These are phyloP conservation scores for Drosophila infuscata DNA, from an alignment of 2,888 invertebrate genomes.

Conservation along the genomic window DNA sequence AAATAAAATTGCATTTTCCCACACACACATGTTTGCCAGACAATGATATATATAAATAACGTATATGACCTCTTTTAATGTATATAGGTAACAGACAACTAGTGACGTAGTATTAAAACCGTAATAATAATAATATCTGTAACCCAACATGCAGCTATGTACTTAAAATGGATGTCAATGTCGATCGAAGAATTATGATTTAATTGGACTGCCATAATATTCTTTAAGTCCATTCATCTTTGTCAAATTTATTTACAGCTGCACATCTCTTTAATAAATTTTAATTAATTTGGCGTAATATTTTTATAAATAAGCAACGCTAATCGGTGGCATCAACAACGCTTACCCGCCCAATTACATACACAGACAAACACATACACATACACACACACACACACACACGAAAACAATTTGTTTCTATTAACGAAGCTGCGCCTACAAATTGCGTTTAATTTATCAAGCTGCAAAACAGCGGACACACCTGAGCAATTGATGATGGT, in stretches of 20 bases:
- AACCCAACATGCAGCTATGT: neutral
- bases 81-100: neutral
- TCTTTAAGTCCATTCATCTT: neutral
- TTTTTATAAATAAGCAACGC: slow-evolving; percentile 76
- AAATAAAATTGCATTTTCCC: slow-evolving; percentile 54
- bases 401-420: slow-evolving; percentile 76
- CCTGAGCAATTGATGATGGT: slow-evolving; percentile 74
- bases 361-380: slow-evolving; percentile 4
- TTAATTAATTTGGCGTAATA: slow-evolving; percentile 71
- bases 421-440: slow-evolving; percentile 78
- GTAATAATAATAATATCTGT: neutral
- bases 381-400: neutral
- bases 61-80: neutral
- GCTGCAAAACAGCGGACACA: slow-evolving; percentile 59
- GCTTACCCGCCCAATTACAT: slow-evolving; percentile 8
- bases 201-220: neutral
- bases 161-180: too few species aligned
- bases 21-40: slow-evolving; percentile 5
- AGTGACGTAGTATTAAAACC: neutral
- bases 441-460: slow-evolving; percentile 77
- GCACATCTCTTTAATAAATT: slow-evolving; percentile 64
- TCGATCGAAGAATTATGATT: neutral
- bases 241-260: neutral
- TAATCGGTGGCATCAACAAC: slow-evolving; percentile 57
- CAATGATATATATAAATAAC: slow-evolving; percentile 2